A percentile compares a stretch with the other conserved stretches of the same genome.
Evolutionary conservation across 1,140 invertebrate genomes (phyloP).

Genomic region (Spodoptera frugiperda): DNA sequence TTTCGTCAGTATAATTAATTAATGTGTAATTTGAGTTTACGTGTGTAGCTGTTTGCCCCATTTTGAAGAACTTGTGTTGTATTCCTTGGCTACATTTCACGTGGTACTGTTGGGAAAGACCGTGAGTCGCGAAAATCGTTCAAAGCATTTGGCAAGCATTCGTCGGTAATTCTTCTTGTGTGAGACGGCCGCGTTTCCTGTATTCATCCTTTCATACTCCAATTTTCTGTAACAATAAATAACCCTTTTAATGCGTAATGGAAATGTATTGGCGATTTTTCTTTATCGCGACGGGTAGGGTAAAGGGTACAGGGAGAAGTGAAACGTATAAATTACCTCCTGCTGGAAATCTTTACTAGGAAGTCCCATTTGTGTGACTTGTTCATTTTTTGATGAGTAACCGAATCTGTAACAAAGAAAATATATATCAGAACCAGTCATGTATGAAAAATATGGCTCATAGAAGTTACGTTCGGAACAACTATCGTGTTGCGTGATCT

Average conservation of each 20-base stretch:
- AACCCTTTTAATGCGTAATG: constrained; percentile 55
- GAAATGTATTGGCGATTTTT: constrained; percentile 41
- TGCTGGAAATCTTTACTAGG: constrained; percentile 59
- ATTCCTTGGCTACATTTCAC: constrained; percentile 68
- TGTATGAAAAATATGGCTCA: constrained; percentile 43
- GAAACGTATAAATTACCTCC: constrained; percentile 59
- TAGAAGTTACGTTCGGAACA: neutral
- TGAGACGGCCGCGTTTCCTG: constrained; percentile 55
- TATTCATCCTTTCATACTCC: constrained; percentile 60
- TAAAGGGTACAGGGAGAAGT: constrained; percentile 34
- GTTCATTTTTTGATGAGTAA: constrained; percentile 65
- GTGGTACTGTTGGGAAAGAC: constrained; percentile 60
- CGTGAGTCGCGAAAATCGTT: constrained; percentile 36
- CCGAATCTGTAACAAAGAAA: constrained; percentile 62
- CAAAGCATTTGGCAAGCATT: constrained; percentile 51
- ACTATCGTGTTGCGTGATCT: constrained; percentile 13
- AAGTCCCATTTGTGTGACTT: constrained; percentile 64
- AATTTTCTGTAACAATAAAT: constrained; percentile 73
- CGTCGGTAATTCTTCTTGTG: constrained; percentile 56
- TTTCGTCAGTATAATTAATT: constrained; percentile 69
- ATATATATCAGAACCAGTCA: constrained; percentile 46
- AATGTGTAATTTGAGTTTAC: constrained; percentile 67
- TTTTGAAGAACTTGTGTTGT: constrained; percentile 57
- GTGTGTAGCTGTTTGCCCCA: constrained; percentile 75
- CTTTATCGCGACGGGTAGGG: neutral